Percentiles rank a stretch among this genome's conserved stretches.
Conservation (phyloP, 2,797 vertebrate genomes). For the Catamblyrhynchus diadema region DNA sequence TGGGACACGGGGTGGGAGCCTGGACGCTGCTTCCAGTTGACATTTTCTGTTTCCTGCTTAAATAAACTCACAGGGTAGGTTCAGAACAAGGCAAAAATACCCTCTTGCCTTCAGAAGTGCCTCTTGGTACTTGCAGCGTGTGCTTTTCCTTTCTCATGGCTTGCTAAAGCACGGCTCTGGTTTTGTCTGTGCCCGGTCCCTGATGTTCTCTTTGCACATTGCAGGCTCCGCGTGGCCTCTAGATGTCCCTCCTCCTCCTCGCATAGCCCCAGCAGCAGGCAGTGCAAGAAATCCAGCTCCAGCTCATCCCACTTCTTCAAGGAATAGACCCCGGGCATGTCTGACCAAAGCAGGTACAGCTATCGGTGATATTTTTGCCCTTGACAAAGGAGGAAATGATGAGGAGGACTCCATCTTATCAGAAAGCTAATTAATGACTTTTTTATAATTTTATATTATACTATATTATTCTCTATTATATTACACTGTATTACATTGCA, state of each 20-base stretch:
- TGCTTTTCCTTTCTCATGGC: accelerated
- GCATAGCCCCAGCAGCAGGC: slow-evolving; percentile 39
- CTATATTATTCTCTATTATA: too few species aligned
- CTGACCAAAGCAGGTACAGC: slow-evolving; percentile 56
- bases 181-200: accelerated
- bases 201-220: slow-evolving; percentile 27
- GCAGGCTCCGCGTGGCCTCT: slow-evolving; percentile 72
- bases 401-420: neutral
- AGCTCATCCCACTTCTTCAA: slow-evolving; percentile 33
- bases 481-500: neutral
- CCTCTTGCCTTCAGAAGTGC: neutral
- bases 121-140: neutral
- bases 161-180: neutral
- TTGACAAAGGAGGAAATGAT: neutral
- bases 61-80: neutral
- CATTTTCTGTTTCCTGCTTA: neutral
- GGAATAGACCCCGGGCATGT: slow-evolving; percentile 46
- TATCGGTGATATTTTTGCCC: too few species aligned
- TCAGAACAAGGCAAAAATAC: neutral
- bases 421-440: neutral
- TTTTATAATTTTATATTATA: neutral
- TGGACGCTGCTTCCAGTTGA: neutral
- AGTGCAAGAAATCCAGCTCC: slow-evolving; percentile 56
- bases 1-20: accelerated
- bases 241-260: slow-evolving; percentile 61